phyloP scores from a whole-genome alignment of 1,140 invertebrate species.

The Drosophila truncata region DNA sequence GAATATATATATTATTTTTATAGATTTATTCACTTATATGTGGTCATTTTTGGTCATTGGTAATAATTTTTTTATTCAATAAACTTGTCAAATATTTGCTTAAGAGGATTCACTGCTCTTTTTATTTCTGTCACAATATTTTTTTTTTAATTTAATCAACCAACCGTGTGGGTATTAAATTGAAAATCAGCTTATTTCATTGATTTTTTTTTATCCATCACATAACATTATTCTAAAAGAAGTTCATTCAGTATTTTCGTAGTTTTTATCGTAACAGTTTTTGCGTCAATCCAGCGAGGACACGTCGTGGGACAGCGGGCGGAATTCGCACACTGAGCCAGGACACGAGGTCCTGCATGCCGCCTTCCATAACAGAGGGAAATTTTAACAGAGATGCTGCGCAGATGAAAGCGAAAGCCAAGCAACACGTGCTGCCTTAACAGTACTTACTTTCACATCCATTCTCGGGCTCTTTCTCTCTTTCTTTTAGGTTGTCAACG shows the following conservation, averaged over 20 bases:
- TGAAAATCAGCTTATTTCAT: not conserved
- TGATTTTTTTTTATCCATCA: not conserved
- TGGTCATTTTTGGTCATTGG: not conserved
- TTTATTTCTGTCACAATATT: not conserved
- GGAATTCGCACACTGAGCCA: conserved; percentile 23
- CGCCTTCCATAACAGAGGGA: conserved; percentile 18
- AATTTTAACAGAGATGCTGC: conserved; percentile 49
- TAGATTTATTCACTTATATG: not conserved
- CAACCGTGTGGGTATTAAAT: not conserved
- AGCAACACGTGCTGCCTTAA: conserved; percentile 67
- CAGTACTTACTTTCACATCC: conserved; percentile 15
- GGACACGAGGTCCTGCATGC: conserved; percentile 12
- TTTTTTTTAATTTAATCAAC: conserved; percentile 12
- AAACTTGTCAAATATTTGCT: not conserved
- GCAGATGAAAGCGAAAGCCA: conserved; percentile 52
- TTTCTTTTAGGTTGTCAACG: conserved; percentile 8
- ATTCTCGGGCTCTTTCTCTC: not conserved
- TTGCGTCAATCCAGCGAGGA: not conserved
- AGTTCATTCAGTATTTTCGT: conserved; percentile 6
- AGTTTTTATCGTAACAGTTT: conserved; percentile 16
- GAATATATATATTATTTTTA: too few relatives aligned
- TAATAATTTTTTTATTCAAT: not conserved
- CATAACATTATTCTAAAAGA: not conserved
- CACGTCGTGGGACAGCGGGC: conserved; percentile 23
- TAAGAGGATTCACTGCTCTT: not conserved